Conservation (phyloP, 2,888 invertebrate genomes). For the Quadroppia sp. region DNA sequence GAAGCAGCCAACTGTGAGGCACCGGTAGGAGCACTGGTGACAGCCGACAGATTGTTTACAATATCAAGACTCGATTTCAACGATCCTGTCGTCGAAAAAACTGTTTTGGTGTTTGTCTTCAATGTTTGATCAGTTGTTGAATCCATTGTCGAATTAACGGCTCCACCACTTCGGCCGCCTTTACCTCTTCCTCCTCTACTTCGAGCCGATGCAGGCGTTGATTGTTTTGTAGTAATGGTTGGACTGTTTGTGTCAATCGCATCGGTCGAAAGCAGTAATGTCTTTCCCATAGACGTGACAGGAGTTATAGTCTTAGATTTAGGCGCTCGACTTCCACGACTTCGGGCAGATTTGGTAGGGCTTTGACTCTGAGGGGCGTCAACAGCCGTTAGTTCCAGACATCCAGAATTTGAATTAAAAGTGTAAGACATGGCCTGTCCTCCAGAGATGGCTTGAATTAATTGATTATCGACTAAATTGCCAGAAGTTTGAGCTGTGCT, state of each 20-base stretch:
- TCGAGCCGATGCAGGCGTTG: slow-evolving; percentile 3
- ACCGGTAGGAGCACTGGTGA: not conserved
- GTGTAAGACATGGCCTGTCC: slow-evolving; percentile 36
- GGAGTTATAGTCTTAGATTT: not conserved
- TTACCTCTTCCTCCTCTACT: slow-evolving; percentile 3
- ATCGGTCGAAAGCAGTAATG: not conserved
- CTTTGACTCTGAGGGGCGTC: not conserved
- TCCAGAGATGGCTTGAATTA: slow-evolving; percentile 7
- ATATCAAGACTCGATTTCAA: not conserved
- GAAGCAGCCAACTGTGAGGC: slow-evolving; percentile 42
- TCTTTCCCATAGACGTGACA: slow-evolving; percentile 20
- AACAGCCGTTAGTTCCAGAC: slow-evolving; percentile 38
- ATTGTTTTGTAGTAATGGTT: not conserved
- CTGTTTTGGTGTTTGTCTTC: not conserved
- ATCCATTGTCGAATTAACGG: not conserved
- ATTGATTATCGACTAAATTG: slow-evolving; percentile 1
- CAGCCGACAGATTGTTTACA: not conserved
- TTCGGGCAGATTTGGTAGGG: not conserved
- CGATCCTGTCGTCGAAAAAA: not conserved
- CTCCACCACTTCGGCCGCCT: not conserved
- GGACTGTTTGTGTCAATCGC: not conserved
- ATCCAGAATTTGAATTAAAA: slow-evolving; percentile 27
- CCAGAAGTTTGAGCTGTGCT: not conserved
- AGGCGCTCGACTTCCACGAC: not conserved
- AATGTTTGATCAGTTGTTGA: not conserved